Conservation (phyloP, 2,888 invertebrate genomes). For the Himalopsyche anomala region DNA sequence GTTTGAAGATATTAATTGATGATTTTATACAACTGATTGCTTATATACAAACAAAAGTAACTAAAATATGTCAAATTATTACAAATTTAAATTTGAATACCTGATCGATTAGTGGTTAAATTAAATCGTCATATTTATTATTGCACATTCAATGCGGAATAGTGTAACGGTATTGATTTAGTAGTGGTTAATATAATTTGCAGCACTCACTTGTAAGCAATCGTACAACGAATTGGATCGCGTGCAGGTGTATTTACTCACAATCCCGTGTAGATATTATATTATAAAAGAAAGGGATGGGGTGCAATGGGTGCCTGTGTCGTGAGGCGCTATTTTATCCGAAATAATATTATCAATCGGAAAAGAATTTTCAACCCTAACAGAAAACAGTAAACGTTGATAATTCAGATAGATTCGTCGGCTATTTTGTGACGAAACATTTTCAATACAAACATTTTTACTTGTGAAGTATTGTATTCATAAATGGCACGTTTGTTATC, state of each 20-base stretch:
- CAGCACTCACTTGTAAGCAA: background rate
- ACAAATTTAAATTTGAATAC: too few species aligned
- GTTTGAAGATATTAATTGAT: background rate
- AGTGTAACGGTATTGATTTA: too few species aligned
- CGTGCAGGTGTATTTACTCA: slow-evolving; percentile 1
- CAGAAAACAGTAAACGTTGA: too few species aligned
- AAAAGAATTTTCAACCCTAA: background rate
- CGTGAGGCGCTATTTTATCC: background rate
- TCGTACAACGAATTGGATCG: background rate
- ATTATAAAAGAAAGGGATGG: background rate
- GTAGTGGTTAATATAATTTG: background rate
- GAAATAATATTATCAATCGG: slow-evolving; percentile 12
- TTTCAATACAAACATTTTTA: too few species aligned
- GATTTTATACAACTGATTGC: background rate
- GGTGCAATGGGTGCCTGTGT: background rate
- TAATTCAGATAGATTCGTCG: too few species aligned
- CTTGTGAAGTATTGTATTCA: too few species aligned
- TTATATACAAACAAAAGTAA: background rate
- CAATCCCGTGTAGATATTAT: background rate
- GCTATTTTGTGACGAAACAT: too few species aligned
- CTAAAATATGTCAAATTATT: background rate
- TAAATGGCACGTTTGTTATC: too few species aligned
- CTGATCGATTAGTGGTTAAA: too few species aligned
- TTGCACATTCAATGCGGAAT: too few species aligned
- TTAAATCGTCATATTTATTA: too few species aligned